Evolutionary conservation across 2,797 vertebrate genomes (phyloP).

Genomic region (Cheirogaleus major): DNA sequence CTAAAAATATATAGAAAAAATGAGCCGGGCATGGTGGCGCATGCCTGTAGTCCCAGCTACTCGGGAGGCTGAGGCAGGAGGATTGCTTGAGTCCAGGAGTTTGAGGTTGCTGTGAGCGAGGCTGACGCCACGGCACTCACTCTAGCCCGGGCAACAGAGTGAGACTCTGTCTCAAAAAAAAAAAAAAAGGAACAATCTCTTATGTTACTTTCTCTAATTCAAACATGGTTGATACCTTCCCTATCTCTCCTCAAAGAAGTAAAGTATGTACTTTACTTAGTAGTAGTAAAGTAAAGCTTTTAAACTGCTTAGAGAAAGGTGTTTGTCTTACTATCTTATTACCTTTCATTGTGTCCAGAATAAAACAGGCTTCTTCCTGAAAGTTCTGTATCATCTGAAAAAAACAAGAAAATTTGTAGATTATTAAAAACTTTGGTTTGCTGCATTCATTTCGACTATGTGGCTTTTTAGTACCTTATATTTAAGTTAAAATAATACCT

Average conservation of each 20-base stretch:
- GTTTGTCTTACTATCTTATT: slow-evolving; percentile 68
- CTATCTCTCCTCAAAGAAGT: slow-evolving; percentile 5
- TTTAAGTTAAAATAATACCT: slow-evolving; percentile 29
- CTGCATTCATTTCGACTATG: background rate
- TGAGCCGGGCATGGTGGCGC: too few relatives aligned
- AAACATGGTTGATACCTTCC: background rate
- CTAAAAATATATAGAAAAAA: too few relatives aligned
- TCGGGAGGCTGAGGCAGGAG: too few relatives aligned
- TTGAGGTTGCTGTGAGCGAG: too few relatives aligned
- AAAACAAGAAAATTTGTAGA: slow-evolving; percentile 57
- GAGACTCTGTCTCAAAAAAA: too few relatives aligned
- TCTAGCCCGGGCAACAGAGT: too few relatives aligned
- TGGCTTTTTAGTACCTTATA: background rate
- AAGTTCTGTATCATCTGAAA: slow-evolving; percentile 99
- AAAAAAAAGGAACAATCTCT: background rate
- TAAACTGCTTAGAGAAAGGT: background rate
- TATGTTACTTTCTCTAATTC: background rate
- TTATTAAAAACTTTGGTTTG: slow-evolving; percentile 12
- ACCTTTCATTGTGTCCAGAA: slow-evolving; percentile 99
- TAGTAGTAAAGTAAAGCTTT: background rate
- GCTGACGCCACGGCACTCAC: too few relatives aligned
- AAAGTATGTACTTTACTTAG: background rate
- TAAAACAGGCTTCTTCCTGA: slow-evolving; percentile 97
- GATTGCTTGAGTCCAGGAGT: too few relatives aligned
- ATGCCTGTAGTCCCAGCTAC: too few relatives aligned